Evolutionary conservation across 2,888 invertebrate genomes (phyloP).

Genomic region (Ophion slaviceki): DNA sequence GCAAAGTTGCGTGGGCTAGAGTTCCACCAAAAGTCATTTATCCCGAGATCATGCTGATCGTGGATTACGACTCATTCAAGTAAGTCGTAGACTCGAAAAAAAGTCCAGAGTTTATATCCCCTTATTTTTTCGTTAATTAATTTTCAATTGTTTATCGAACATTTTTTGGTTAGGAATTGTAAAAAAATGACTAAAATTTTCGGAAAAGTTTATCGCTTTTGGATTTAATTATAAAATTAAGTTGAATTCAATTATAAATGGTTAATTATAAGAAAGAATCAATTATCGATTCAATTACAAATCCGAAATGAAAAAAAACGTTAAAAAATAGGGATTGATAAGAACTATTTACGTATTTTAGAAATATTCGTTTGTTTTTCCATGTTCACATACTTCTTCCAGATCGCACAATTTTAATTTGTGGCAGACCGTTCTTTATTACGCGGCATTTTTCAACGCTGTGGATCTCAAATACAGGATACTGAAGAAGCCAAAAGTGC

Average conservation of each 20-base stretch:
- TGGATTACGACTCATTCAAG: constrained; percentile 66
- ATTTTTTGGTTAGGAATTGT: no score
- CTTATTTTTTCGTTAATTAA: not conserved
- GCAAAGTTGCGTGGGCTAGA: not conserved
- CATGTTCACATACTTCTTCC: not conserved
- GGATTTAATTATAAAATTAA: no score
- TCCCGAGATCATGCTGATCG: constrained; percentile 61
- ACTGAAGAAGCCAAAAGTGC: constrained; percentile 47
- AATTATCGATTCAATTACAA: no score
- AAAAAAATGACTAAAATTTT: no score
- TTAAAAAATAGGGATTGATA: not conserved
- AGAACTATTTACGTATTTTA: not conserved
- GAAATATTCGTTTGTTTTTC: not conserved
- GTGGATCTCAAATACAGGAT: constrained; percentile 59
- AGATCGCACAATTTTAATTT: constrained; percentile 58
- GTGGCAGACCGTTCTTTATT: constrained; percentile 47
- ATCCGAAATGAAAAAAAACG: no score
- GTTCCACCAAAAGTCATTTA: constrained; percentile 46
- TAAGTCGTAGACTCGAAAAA: constrained; percentile 28
- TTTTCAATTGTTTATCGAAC: not conserved
- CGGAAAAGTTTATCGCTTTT: no score
- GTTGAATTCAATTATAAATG: no score
- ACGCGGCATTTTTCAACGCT: constrained; percentile 58
- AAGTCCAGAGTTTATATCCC: not conserved
- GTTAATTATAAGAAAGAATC: no score